Conservation (phyloP, 2,888 invertebrate species). For the Argynnis bischoffii region DNA sequence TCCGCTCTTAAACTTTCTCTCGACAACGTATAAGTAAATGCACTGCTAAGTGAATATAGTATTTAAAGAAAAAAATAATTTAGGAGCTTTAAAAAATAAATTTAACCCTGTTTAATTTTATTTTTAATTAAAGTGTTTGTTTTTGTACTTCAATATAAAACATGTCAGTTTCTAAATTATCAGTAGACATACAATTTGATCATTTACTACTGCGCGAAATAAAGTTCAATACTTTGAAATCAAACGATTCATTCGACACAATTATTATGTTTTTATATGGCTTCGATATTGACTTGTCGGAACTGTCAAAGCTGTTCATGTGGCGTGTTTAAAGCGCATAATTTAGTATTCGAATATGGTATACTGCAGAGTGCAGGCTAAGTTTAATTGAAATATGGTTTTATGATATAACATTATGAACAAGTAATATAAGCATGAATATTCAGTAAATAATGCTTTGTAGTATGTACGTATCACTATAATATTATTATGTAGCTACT, state of each 20-base stretch:
- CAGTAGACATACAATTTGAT: background rate
- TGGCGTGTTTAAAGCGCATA: conserved; percentile 60
- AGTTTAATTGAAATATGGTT: conserved; percentile 63
- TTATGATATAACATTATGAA: background rate
- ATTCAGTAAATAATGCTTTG: no score
- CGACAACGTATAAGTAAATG: conserved; percentile 40
- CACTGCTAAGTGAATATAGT: conserved; percentile 33
- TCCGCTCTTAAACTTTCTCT: conserved; percentile 42
- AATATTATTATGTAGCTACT: no score
- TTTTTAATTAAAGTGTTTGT: no score
- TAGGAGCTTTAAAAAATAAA: conserved; percentile 5
- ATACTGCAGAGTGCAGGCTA: conserved; percentile 48
- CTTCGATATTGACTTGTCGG: conserved; percentile 1
- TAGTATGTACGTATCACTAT: no score
- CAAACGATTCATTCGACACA: background rate
- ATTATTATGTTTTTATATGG: conserved; percentile 1
- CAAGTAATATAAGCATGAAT: background rate
- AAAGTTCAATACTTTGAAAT: background rate
- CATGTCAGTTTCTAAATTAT: background rate
- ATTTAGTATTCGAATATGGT: conserved; percentile 63
- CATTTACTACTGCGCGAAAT: background rate
- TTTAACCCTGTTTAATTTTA: background rate
- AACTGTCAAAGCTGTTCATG: conserved; percentile 24
- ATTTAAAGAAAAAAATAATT: conserved; percentile 19
- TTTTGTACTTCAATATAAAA: background rate